Evolutionary conservation across 2,888 invertebrate genomes (phyloP), one percentile per base, ranked within the genome.

Genomic region (Acanthoscelides obtectus): DNA sequence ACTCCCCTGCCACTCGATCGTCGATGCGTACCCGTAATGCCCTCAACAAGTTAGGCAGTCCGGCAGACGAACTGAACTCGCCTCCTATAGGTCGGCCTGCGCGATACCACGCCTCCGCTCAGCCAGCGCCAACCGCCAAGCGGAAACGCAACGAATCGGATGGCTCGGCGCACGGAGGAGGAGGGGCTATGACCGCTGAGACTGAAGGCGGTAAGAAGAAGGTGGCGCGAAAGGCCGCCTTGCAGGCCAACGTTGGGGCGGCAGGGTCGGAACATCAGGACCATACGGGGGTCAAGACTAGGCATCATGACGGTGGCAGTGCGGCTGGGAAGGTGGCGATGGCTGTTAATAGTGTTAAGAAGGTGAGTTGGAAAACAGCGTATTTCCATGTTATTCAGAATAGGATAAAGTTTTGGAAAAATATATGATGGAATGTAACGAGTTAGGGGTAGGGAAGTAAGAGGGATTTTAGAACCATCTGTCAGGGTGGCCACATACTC

Each of bases 131-230:
- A 71, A 71, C 79, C 75, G 83, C 86, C 21, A 94, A 94, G 83
- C 88, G 95, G 72, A 93, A 93, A 83, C 88, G 94, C 68, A 91
- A 93, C 81, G 94, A 94, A 81, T 93, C 94, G 0, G 94, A 94
- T 80, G 92, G 93, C 84, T 92, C 92, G 0, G 89, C 89, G 76
- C 87, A 89, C 69, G 90, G 90, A 80, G 80, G 45, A 12, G 45
- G 45, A 6, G 45, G 45, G 12, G 12, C 45, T 3, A 17, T 17
- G 45, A 17, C 45, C 17, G 45, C 45, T 45, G 72, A 77, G 69
- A 79, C 83, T 25, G 85, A 84, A 75, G 85, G 84, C 72, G 77
- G 81, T n/a, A 75, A 90, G 77, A 90, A 90, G 83, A 88, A 88
- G 69, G 90, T 90, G 80, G 27, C 66, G 45, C 67, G 63, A 45